A percentile compares a stretch with the other conserved stretches of the same genome.
Evolutionary conservation across 2,888 invertebrate species (phyloP).

Genomic region (Monoplex corrugatus): DNA sequence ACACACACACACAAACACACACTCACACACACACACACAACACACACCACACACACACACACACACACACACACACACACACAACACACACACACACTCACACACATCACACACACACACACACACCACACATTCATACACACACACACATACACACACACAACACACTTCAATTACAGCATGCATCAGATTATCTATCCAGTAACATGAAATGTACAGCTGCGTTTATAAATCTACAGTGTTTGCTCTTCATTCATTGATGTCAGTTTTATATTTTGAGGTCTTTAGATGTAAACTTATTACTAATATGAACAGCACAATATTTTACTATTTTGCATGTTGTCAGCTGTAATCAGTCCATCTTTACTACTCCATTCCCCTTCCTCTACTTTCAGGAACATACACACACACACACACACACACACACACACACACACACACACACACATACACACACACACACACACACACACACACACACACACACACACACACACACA

Average conservation of each 20-base stretch:
- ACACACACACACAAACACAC: background rate
- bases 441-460: background rate
- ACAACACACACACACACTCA: background rate
- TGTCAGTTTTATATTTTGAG: too few species aligned
- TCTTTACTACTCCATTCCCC: too few species aligned
- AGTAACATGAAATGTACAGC: background rate
- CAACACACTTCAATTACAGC: background rate
- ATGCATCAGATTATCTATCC: background rate
- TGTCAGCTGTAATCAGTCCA: too few species aligned
- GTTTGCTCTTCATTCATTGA: too few species aligned
- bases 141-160: background rate
- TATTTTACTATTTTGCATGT: too few species aligned
- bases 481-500: slow-evolving; percentile 16
- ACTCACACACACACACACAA: background rate
- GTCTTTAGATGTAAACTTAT: too few species aligned
- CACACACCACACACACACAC: background rate
- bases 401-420: background rate
- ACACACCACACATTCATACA: background rate
- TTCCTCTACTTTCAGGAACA: background rate
- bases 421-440: background rate
- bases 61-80: background rate
- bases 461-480: background rate
- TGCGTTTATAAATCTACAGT: too few species aligned
- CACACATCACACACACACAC: background rate
- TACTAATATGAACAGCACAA: too few species aligned